Evolutionary conservation across 2,797 vertebrate genomes (phyloP).

Genomic region (Heterohyrax brucei): DNA sequence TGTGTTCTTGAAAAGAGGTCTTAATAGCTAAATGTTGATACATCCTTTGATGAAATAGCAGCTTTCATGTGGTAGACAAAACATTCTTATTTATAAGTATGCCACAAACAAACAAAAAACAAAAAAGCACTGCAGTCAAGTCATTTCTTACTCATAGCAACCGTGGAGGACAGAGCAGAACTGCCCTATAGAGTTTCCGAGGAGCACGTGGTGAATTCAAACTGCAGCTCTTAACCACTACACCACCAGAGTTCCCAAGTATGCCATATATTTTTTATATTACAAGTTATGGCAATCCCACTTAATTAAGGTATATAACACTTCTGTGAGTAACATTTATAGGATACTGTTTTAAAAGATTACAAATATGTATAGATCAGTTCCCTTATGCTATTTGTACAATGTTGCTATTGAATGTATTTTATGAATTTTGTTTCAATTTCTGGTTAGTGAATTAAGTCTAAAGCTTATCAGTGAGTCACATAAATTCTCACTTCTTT

Average conservation of each 20-base stretch:
- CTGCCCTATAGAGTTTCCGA: too few relatives aligned
- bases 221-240: too few relatives aligned
- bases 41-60: not conserved
- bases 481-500: conserved; percentile 12
- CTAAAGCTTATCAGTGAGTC: not conserved
- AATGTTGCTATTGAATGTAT: conserved; percentile 8
- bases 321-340: not conserved
- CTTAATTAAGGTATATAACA: not conserved
- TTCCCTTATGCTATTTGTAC: not conserved
- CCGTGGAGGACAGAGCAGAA: too few relatives aligned
- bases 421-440: conserved; percentile 32
- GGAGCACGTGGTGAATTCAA: too few relatives aligned
- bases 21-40: not conserved
- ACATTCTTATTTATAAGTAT: not conserved
- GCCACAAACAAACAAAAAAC: too few relatives aligned
- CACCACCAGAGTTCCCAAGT: not conserved
- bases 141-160: too few relatives aligned
- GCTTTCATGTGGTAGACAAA: not conserved
- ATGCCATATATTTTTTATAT: not conserved
- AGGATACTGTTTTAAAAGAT: not conserved
- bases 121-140: too few relatives aligned
- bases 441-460: not conserved
- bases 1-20: not conserved
- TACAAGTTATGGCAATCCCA: not conserved
- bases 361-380: not conserved